Evolutionary conservation across 2,797 vertebrate species (phyloP), one percentile per base, ranked within the genome.

Genomic region (Chelmon rostratus): DNA sequence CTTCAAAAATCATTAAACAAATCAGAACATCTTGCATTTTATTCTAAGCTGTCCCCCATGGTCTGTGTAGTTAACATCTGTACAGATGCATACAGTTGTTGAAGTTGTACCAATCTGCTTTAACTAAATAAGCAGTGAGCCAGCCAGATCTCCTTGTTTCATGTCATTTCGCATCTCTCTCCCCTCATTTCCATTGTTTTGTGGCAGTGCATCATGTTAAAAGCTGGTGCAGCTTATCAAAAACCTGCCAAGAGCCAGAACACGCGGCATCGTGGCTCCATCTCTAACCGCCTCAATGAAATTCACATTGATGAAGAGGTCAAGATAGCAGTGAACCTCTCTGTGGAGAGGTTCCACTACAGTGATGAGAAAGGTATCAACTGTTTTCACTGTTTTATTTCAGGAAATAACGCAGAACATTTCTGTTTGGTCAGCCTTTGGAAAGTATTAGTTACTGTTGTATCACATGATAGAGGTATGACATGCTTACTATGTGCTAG

Each of bases 251-350:
- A 52, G 65, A 71, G 40, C 4, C 59, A 82, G 9, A 81, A 84
- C 4, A 73, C 75, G 10, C 6, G 80, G 0, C 10, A 16, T 0
- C 37, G 35, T 2, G 71, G 93, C 3, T 77, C 89, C 47, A 90
- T 86, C 18, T 87, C 92, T 5, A 96, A 78, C 46, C 89, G 95
- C 3, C 86, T 96, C 52, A 96, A 95, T 88, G 96, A 97, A 46
- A 95, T 97, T 65, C 94, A 95, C 31, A 93, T 98, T 0, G 95
- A 96, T 61, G 98, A 99, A 88, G 96, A 96, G 59, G 95, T 99
- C 53, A 97, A 97, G 88, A 97, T 98, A 38, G 92, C 97, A 0
- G 94, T 98, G 38, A 96, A 94, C 68, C 87, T 97, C 16, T 91
- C 97, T 0, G 84, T 99, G 89, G 97, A 99, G 88, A 95, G 95